phyloP scores from a whole-genome alignment of 2,113 vertebrate species.

The Carettochelys insculpta region DNA sequence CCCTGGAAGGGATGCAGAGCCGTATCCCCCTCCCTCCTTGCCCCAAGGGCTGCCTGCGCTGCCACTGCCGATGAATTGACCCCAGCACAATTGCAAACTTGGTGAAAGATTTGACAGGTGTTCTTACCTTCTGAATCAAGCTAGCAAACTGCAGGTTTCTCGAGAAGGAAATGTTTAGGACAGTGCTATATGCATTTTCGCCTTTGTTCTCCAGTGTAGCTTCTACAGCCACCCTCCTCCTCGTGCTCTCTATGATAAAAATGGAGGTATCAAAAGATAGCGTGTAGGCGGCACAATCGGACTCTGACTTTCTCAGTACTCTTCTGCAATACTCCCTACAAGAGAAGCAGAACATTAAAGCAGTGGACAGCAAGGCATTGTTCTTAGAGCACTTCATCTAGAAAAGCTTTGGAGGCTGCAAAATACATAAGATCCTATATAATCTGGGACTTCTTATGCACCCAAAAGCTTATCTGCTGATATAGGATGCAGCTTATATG shows the following conservation, averaged over 20 bases:
- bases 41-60: too few relatives aligned
- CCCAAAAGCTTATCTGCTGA: background rate
- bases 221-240: conserved; percentile 88
- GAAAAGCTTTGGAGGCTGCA: accelerated
- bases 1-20: too few relatives aligned
- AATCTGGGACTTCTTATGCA: background rate
- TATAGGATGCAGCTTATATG: background rate
- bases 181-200: conserved; percentile 90
- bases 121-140: conserved; percentile 85
- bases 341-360: background rate
- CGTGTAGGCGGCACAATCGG: conserved; percentile 72
- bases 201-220: conserved; percentile 89
- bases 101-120: too few relatives aligned
- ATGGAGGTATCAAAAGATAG: conserved; percentile 77
- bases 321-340: conserved; percentile 87
- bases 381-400: background rate
- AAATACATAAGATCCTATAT: too few relatives aligned
- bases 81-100: background rate
- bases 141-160: conserved; percentile 91
- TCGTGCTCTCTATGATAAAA: conserved; percentile 83
- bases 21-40: too few relatives aligned
- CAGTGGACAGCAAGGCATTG: background rate
- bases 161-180: conserved; percentile 90
- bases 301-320: conserved; percentile 61
- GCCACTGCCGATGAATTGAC: background rate